A percentile compares a stretch with the other conserved stretches of the same genome.
These are phyloP conservation scores for Octodon degus DNA, from an alignment of 2,113 vertebrate species.

Conservation along the genomic window DNA sequence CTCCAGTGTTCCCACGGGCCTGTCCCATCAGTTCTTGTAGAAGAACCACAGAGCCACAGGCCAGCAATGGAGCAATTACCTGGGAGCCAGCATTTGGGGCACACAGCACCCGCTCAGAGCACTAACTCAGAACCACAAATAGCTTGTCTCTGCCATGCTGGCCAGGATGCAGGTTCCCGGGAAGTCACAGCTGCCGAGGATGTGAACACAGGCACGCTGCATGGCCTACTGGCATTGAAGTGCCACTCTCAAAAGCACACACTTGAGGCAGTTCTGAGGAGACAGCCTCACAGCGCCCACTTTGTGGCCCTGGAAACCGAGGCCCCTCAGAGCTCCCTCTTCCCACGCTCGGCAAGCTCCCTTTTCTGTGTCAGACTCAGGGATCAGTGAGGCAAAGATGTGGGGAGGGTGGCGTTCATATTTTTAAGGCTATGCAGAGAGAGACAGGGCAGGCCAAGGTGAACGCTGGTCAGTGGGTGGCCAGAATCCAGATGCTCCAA, in stretches of 20 bases:
- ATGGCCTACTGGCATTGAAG: not conserved
- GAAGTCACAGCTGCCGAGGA: not conserved
- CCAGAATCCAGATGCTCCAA: fast-evolving
- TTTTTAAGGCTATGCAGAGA: not conserved
- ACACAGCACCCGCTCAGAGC: not conserved
- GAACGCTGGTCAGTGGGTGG: fast-evolving
- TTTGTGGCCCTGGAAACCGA: not conserved
- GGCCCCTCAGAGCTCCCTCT: not conserved
- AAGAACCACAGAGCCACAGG: not conserved
- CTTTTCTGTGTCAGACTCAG: not conserved
- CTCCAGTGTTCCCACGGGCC: not conserved
- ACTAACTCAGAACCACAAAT: not conserved
- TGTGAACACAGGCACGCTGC: no score
- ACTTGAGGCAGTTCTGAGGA: not conserved
- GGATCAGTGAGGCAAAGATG: not conserved
- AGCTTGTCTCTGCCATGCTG: not conserved
- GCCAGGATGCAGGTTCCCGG: fast-evolving
- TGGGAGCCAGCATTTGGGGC: not conserved
- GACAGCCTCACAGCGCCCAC: not conserved
- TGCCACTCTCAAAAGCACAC: fast-evolving
- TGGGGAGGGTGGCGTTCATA: no score
- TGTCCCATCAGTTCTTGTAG: not conserved
- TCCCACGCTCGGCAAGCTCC: no score
- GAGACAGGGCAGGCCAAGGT: not conserved
- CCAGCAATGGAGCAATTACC: not conserved